Conservation (phyloP, 2,888 invertebrate genomes). For the Glyphotaelius pellucidus region DNA sequence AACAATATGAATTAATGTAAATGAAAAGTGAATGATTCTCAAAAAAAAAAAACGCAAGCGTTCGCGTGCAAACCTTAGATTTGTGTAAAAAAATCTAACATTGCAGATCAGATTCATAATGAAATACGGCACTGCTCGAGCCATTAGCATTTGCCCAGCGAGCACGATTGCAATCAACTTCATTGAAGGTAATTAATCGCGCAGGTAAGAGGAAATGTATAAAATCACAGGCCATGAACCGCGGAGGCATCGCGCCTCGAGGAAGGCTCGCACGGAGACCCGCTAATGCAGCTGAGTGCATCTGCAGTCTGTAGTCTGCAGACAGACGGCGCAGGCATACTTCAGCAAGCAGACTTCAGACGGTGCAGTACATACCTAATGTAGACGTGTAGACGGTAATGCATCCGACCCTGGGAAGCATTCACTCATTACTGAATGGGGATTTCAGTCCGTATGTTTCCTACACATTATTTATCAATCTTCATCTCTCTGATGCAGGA, state of each 20-base stretch:
- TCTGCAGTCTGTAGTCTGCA: not conserved
- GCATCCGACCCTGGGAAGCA: not conserved
- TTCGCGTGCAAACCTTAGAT: not conserved
- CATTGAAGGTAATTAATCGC: conserved; percentile 58
- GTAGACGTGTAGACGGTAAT: no score
- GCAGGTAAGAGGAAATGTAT: conserved; percentile 37
- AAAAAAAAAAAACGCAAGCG: not conserved
- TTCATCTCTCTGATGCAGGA: not conserved
- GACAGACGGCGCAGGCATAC: no score
- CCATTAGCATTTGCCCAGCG: conserved; percentile 49
- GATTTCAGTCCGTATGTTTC: no score
- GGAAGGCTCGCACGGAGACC: conserved; percentile 3
- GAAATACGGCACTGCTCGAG: conserved; percentile 6
- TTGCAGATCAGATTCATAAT: not conserved
- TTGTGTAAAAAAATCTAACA: not conserved
- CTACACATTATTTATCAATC: not conserved
- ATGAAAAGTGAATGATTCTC: no score
- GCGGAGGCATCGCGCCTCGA: conserved; percentile 6
- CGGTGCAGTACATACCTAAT: no score
- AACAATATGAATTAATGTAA: no score
- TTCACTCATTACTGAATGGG: not conserved
- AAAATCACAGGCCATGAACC: conserved; percentile 50
- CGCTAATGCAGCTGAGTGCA: conserved; percentile 25
- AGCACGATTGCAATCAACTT: conserved; percentile 59
- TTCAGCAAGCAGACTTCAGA: no score